Percentiles rank a stretch among this genome's conserved stretches.
These are phyloP conservation scores for Polypedilum vanderplanki DNA, from an alignment of 1,140 invertebrate species.

Conservation along the genomic window DNA sequence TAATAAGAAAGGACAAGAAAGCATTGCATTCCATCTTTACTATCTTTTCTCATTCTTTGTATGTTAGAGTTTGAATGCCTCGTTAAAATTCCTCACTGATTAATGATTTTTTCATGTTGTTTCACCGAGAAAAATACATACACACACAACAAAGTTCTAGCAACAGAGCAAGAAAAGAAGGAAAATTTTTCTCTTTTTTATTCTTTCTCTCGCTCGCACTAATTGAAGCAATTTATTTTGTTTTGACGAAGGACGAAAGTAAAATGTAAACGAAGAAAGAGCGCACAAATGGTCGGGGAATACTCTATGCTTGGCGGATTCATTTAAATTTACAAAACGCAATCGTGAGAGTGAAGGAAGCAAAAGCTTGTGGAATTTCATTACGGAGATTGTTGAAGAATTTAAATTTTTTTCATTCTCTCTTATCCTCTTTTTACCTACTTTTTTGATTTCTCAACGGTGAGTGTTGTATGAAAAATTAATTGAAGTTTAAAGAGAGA, in stretches of 20 bases:
- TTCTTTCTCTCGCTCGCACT: not conserved
- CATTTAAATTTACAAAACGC: slow-evolving; percentile 14
- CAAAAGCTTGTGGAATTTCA: not conserved
- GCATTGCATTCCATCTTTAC: too few species aligned
- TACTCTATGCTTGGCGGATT: not conserved
- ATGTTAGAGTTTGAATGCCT: not conserved
- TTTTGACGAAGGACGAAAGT: slow-evolving; percentile 15
- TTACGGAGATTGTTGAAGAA: not conserved
- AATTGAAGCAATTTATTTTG: slow-evolving; percentile 27
- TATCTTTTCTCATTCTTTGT: not conserved
- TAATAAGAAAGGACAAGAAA: too few species aligned
- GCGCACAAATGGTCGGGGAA: not conserved
- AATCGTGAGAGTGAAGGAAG: slow-evolving; percentile 14
- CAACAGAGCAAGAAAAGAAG: not conserved
- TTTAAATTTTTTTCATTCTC: not conserved
- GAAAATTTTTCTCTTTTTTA: not conserved
- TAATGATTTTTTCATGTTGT: slow-evolving; percentile 14
- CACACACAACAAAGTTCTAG: too few species aligned
- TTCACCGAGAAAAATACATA: not conserved
- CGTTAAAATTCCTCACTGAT: slow-evolving; percentile 25
- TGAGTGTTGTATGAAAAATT: too few species aligned
- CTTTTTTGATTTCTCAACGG: too few species aligned
- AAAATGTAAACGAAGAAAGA: slow-evolving; percentile 23
- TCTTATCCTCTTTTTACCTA: not conserved
- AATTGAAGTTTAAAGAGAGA: too few species aligned